Evolutionary conservation across 2,888 invertebrate genomes (phyloP), one percentile per base, ranked within the genome.

Genomic region (Minunthozetes semirufus): DNA sequence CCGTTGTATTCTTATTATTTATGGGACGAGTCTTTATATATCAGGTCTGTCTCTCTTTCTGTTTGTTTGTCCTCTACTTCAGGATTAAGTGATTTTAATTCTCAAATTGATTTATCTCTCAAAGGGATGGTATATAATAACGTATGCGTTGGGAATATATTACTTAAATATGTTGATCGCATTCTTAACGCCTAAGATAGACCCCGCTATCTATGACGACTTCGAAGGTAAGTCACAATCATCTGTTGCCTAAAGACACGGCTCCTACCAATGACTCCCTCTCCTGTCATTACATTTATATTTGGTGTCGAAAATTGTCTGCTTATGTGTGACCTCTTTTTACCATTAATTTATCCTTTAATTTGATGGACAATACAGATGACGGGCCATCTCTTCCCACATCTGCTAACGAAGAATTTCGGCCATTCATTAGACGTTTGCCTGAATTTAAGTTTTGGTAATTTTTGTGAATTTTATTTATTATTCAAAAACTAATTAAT

Each of bases 381-480:
- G 94, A 93, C 84, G 96, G 96, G 48, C 97, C 97, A 74, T 92
- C 93, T 81, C 87, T 99, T 81, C 99, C 99, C 59, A 97, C 95
- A 59, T 89, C 90, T 83, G 89, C 91, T 56, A 94, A 92, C 82
- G 98, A 99, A 86, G 99, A 99, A 84, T 99, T 99, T 84, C 89
- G 96, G 81, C 99, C 99, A 72, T 99, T 99, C 83, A 97, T 99
- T 83, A 83, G 88, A 76, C 88, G 99, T 80, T 85, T 99, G 82
- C 99, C 99, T 68, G 99, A 99, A 86, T 99, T 99, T 83, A 99
- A 99, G 85, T 99, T 99, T 85, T 98, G 98, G 98, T 84, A 79
- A 68, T 17, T 71, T n/a, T 25, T 38, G 11, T 68, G n/a, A 13
- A 22, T 72, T 38, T 25, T 33, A 11, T 13, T 63, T 56, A 11